These are phyloP conservation scores for Papilio machaon DNA, from an alignment of 1,140 invertebrate genomes.

Conservation along the genomic window DNA sequence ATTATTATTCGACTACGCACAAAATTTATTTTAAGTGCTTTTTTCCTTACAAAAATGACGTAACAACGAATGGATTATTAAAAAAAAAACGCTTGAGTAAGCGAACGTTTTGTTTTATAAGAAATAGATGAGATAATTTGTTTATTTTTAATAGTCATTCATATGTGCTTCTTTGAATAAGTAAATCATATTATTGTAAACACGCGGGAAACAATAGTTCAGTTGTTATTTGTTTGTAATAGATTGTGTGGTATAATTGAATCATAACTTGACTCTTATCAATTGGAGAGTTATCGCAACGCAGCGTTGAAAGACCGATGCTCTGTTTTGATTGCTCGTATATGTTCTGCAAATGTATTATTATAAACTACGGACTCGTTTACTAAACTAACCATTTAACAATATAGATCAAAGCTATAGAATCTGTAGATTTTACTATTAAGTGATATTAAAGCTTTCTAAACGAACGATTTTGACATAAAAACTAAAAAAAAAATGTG, in stretches of 20 bases:
- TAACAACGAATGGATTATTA: neutral
- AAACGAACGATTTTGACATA: neutral
- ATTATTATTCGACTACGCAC: neutral
- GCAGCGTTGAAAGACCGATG: neutral
- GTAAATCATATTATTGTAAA: conserved; percentile 12
- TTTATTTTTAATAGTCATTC: conserved; percentile 6
- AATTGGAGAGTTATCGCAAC: neutral
- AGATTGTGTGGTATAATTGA: neutral
- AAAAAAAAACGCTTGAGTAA: neutral
- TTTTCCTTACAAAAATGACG: neutral
- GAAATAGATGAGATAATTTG: conserved; percentile 1
- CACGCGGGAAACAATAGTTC: conserved; percentile 10
- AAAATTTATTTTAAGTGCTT: neutral
- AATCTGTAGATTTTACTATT: neutral
- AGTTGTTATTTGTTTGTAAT: conserved; percentile 17
- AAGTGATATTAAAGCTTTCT: neutral
- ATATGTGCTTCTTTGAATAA: conserved; percentile 3
- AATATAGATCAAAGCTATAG: neutral
- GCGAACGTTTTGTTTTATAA: neutral
- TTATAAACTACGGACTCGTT: neutral
- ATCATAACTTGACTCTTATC: neutral
- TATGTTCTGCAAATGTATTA: neutral
- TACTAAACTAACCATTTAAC: neutral
- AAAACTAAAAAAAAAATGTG: neutral
- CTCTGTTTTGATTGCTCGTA: conserved; percentile 1